Base-by-base conservation (phyloP, 1,140 invertebrate genomes). In the Steinernema khuongi region DNA sequence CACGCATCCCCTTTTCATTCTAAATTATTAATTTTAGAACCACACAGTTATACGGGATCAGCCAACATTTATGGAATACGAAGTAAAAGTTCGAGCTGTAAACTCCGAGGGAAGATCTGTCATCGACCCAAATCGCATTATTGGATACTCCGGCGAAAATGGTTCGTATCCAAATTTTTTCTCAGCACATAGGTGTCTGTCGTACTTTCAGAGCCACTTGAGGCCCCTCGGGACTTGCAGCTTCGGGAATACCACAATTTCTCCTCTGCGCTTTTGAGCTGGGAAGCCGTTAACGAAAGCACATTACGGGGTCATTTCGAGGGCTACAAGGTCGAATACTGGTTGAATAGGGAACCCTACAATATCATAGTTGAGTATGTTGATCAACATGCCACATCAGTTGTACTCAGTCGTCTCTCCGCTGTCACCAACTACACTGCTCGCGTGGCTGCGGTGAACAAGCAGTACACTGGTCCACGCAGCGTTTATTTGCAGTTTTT, bases 121-220 rank as follows among this genome's bases (percentile, higher is more conserved):
- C 84, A 90, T 92, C 1, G 89, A 90, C 0, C 91, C 93, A 0
- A 88, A 90, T 26, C 92, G 93, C 87, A 89, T 93, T 0, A 89
- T 90, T 71, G 96, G 96, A 11, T 96, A 91, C 86, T 98, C 96
- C 0, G 96, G 96, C 67, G 95, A 99, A 88, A 93, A 94, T 87
- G 89, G 90, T 88, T 32, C 33, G 68, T 11, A 31, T 69, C 33
- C n/a, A 69, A 30, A 14, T 7, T 17, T 7, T 74, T 74, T 31
- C 28, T 19, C 36, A 28, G 17, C 31, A 7, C 2, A 1, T 1
- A 18, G 1, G 69, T 50, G 18, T 19, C 30, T 1, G 22, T 67
- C 14, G 31, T 69, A 33, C 11, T 81, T 78, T 71, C 43, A 82
- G 81, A 81, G 28, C 81, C 81, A 31, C 29, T 33, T 50, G 68